Percentiles rank a stretch among this genome's conserved stretches.
phyloP scores from a whole-genome alignment of 2,113 vertebrate species.

The Oriolus oriolus region DNA sequence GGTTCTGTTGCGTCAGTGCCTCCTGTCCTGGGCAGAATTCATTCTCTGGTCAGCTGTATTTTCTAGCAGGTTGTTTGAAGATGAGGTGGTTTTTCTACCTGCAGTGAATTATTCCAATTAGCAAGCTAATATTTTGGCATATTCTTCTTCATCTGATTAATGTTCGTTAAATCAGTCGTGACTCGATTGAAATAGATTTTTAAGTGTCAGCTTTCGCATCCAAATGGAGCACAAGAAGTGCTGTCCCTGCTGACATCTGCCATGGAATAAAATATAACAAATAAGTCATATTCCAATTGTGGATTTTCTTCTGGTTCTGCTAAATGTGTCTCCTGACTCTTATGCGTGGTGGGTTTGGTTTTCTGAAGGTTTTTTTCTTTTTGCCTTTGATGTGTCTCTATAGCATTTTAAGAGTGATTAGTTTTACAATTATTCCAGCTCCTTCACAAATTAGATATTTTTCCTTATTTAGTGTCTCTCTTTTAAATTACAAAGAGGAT shows the following conservation, averaged over 20 bases:
- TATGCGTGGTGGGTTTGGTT: neutral
- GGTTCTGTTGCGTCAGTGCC: neutral
- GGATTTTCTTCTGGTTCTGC: neutral
- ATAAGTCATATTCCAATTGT: neutral
- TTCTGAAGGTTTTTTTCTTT: neutral
- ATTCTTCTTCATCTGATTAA: neutral
- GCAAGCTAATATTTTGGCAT: neutral
- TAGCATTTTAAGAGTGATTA: neutral
- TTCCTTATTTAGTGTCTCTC: neutral
- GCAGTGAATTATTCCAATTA: neutral
- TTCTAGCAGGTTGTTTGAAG: neutral
- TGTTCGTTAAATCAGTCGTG: neutral
- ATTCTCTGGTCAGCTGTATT: neutral
- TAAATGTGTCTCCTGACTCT: neutral
- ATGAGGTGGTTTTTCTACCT: neutral
- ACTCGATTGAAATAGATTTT: neutral
- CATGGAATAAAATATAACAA: neutral
- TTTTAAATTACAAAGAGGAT: neutral
- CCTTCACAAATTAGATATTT: neutral
- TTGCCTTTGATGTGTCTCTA: neutral
- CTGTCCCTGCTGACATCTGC: neutral
- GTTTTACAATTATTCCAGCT: neutral
- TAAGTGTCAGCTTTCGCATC: neutral
- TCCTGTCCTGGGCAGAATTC: accelerated
- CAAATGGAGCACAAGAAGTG: neutral